These are phyloP conservation scores for Zaprionus vittiger DNA, from an alignment of 1,140 invertebrate genomes.

Conservation along the genomic window DNA sequence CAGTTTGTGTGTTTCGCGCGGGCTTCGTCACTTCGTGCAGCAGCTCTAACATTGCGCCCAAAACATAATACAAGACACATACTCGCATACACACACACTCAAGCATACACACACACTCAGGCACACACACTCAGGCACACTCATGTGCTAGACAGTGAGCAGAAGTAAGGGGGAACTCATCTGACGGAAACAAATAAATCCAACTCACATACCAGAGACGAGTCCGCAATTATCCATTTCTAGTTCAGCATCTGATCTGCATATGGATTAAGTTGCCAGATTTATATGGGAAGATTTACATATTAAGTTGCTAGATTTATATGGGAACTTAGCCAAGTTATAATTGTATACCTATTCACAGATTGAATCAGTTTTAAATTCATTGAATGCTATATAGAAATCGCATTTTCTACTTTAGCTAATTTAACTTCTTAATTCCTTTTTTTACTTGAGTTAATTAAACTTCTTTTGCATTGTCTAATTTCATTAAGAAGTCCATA, in stretches of 20 bases:
- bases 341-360: no score
- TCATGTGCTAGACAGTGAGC: background rate
- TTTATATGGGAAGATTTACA: conserved; percentile 13
- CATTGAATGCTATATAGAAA: no score
- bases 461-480: background rate
- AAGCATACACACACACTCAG: background rate
- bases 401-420: no score
- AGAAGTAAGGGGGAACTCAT: conserved; percentile 24
- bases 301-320: conserved; percentile 3
- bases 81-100: conserved; percentile 19
- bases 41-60: conserved; percentile 60
- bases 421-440: background rate
- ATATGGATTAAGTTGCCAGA: conserved; percentile 7
- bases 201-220: conserved; percentile 2
- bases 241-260: conserved; percentile 1
- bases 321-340: background rate
- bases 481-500: background rate
- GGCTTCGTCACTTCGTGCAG: conserved; percentile 50
- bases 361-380: no score
- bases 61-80: conserved; percentile 52
- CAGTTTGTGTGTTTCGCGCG: conserved; percentile 48
- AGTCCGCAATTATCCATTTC: background rate
- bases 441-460: background rate
- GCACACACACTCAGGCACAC: background rate
- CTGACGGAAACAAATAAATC: conserved; percentile 43